phyloP scores from a whole-genome alignment of 1,140 invertebrate species.

The Drosophila mojavensis region DNA sequence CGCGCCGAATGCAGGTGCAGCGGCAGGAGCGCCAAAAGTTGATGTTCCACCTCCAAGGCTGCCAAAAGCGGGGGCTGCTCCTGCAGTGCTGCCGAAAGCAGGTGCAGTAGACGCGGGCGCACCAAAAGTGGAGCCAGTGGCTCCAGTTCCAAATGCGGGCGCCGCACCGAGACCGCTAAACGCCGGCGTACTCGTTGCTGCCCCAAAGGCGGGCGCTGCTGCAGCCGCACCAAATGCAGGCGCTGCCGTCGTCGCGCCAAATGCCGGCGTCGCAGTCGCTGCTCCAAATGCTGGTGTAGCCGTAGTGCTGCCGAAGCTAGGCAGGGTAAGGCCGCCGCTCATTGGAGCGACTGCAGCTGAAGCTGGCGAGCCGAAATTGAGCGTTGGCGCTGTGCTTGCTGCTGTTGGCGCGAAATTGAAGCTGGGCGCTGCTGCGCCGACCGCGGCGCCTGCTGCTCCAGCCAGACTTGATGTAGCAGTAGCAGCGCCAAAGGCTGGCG shows the following conservation, averaged over 20 bases:
- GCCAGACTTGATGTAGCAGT: constrained; percentile 31
- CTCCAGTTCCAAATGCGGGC: constrained; percentile 27
- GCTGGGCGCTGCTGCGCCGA: constrained; percentile 15
- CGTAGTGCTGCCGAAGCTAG: constrained; percentile 35
- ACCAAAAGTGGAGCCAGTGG: constrained; percentile 34
- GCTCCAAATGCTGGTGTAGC: constrained; percentile 47
- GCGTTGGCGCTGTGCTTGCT: constrained; percentile 27
- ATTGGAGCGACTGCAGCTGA: constrained; percentile 14
- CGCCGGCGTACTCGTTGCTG: constrained; percentile 21
- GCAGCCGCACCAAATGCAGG: constrained; percentile 26
- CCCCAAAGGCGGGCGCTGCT: constrained; percentile 36
- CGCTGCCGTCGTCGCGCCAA: constrained; percentile 24
- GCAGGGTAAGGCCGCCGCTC: constrained; percentile 1
- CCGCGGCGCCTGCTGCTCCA: constrained; percentile 35
- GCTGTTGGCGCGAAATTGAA: constrained; percentile 30
- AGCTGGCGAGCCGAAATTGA: constrained; percentile 46
- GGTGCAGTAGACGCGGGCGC: constrained; percentile 5
- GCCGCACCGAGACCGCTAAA: constrained; percentile 56
- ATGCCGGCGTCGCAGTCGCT: constrained; percentile 8
- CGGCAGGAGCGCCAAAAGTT: constrained; percentile 33
- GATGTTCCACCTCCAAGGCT: background rate
- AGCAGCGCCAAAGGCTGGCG: constrained; percentile 59
- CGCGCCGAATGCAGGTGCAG: constrained; percentile 29
- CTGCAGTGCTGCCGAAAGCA: constrained; percentile 2
- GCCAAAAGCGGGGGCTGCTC: background rate